Base-by-base conservation (phyloP, 2,113 vertebrate species). In the Chunga burmeisteri region DNA sequence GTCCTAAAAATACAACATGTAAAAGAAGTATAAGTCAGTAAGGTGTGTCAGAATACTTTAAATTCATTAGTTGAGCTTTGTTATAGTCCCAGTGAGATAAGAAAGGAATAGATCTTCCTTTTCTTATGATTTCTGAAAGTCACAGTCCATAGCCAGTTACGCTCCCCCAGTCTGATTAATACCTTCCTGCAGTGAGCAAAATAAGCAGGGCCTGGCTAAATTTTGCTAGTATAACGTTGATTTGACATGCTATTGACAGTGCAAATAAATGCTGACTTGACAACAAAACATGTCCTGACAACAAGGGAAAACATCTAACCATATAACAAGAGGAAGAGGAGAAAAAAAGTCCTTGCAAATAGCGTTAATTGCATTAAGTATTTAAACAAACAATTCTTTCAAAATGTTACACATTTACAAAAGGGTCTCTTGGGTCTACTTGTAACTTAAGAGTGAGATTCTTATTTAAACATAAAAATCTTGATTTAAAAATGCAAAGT, bases 401-500 rank as follows among this genome's bases (percentile, higher is more conserved):
- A 72, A 87, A 93, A 66, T n/a, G 13, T 50, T 53, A 42, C 23
- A 84, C 27, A 42, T 75, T 86, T 89, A 77, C 34, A 52, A 78
- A 94, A 94, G 17, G 1, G 26, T 79, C 80, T 83, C 75, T 55
- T 44, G 40, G 42, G 73, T 53, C 77, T 94, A 80, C 40, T 89
- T 80, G 56, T 29, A 90, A 63, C 6, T 88, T 94, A 85, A 65
- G 50, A 89, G 21, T 34, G 53, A 90, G 52, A 85, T 74, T 83
- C n/a, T 84, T 71, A 42, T 82, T 93, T 94, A 85, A 85, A 16
- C 53, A 83, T 67, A 80, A 84, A 82, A 88, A 83, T 27, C 34
- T 89, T 90, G 40, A 83, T 66, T 86, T 93, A 78, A 95, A 96
- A 93, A 92, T 83, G 40, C 18, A 89, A 93, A 96, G 40, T 32